A percentile compares a stretch with the other conserved stretches of the same genome.
Conservation (phyloP, 2,797 vertebrate species). For the Scleropages formosus region DNA sequence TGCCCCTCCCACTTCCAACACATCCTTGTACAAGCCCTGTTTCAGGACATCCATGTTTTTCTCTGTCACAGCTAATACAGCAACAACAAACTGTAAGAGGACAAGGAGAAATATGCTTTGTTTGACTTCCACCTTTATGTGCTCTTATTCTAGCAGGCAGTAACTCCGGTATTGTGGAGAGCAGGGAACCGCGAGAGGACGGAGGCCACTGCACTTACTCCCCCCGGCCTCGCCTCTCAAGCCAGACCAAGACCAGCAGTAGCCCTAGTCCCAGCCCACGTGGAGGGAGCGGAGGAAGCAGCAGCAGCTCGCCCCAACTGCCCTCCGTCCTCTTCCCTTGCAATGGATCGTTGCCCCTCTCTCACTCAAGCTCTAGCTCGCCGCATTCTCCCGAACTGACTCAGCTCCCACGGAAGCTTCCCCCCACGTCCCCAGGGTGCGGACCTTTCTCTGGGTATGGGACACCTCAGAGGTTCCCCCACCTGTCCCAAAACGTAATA, state of each 20-base stretch:
- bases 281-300: constrained; percentile 45
- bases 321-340: constrained; percentile 67
- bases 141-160: constrained; percentile 33
- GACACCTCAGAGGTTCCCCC: constrained; percentile 48
- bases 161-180: constrained; percentile 36
- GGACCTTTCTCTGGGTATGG: constrained; percentile 37
- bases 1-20: background rate
- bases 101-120: background rate
- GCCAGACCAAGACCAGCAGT: constrained; percentile 55
- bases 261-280: constrained; percentile 55
- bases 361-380: constrained; percentile 55
- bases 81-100: background rate
- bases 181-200: constrained; percentile 61
- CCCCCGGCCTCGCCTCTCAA: constrained; percentile 61
- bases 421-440: constrained; percentile 44
- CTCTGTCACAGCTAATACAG: background rate
- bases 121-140: constrained; percentile 5
- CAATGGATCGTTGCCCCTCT: constrained; percentile 69
- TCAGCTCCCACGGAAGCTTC: constrained; percentile 42
- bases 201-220: constrained; percentile 64
- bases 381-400: constrained; percentile 51
- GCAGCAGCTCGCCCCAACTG: constrained; percentile 63
- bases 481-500: constrained; percentile 52
- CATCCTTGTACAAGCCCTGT: background rate
- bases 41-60: background rate